These are phyloP conservation scores for Rhinogobius similis DNA, from an alignment of 2,113 vertebrate species.

Conservation along the genomic window DNA sequence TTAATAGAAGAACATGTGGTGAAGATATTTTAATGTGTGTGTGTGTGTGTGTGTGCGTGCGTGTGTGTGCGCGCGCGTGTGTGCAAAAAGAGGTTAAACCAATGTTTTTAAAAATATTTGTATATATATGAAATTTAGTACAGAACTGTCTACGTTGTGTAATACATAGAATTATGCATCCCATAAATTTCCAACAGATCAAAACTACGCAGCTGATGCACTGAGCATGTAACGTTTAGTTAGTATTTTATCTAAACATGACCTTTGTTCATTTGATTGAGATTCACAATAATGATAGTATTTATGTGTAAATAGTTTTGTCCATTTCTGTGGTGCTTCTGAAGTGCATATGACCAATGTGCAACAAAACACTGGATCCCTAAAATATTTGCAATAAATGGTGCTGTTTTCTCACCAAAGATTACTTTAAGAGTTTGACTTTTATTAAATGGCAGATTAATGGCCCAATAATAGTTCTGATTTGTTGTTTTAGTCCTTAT, in stretches of 20 bases:
- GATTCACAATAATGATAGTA: constrained; percentile 31
- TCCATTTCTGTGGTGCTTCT: constrained; percentile 71
- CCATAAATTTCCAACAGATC: constrained; percentile 24
- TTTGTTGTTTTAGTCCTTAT: constrained; percentile 53
- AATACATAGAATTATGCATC: constrained; percentile 33
- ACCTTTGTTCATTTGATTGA: constrained; percentile 31
- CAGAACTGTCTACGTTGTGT: constrained; percentile 47
- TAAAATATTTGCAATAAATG: constrained; percentile 72
- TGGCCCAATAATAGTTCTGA: neutral
- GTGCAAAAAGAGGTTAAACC: constrained; percentile 39
- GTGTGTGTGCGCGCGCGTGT: neutral
- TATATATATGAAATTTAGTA: constrained; percentile 67
- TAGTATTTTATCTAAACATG: constrained; percentile 30
- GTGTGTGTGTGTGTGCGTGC: constrained; percentile 2
- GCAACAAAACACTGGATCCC: constrained; percentile 69
- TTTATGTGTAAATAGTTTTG: constrained; percentile 57
- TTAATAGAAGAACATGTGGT: constrained; percentile 41
- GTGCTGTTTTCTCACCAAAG: constrained; percentile 77
- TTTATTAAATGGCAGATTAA: neutral
- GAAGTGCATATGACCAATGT: constrained; percentile 62
- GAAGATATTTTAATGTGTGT: constrained; percentile 21
- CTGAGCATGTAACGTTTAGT: constrained; percentile 54
- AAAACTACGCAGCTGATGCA: constrained; percentile 41
- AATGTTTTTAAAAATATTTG: constrained; percentile 51
- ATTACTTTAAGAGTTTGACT: constrained; percentile 28